Base-by-base conservation (phyloP, 2,113 vertebrate species). In the Cryptoleucopteryx plumbea region DNA sequence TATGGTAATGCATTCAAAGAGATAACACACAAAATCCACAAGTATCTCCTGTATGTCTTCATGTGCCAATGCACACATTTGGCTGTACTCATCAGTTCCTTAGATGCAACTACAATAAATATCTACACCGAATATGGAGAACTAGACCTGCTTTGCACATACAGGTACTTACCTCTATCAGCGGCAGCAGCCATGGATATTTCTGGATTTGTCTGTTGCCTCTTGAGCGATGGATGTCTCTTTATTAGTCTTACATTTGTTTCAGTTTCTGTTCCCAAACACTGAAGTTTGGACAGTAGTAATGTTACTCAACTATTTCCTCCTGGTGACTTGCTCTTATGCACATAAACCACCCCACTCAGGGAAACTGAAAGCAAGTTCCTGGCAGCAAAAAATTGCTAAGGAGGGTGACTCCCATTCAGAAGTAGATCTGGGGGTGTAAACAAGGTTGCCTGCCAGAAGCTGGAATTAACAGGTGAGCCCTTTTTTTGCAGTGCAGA, bases 181-280 rank as follows among this genome's bases (percentile, higher is more conserved):
- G 17, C 0, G 16, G 5, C 29, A 56, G 86, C 72, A 52, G 91
- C 93, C 96, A 85, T 94, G 86, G 78, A 7, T 78, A 11, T 23
- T 84, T 81, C 91, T 73, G 63, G 19, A 50, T 75, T 47, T 25
- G 10, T 79, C 18, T 38, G 19, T 20, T 0, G 0, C 10, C 14
- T 72, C 31, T 43, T 42, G 26, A 31, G 36, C 16, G 5, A 32
- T 14, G 16, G 19, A 5, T 22, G 21, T 48, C 32, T 20, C 14
- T 95, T 88, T 94, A 83, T 68, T 55, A 16, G 38, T 13, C 26
- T 73, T 25, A 43, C 2, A 2, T 19, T 56, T 34, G 31, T 93
- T 97, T 97, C 75, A 6, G 80, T 96, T 97, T 96, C 93, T 73
- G 10, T 95, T 97, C 86, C 47, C 3, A 1, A 83, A 34, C 27